Evolutionary conservation across 2,888 invertebrate species (phyloP).

Genomic region (Drosophila formosana): DNA sequence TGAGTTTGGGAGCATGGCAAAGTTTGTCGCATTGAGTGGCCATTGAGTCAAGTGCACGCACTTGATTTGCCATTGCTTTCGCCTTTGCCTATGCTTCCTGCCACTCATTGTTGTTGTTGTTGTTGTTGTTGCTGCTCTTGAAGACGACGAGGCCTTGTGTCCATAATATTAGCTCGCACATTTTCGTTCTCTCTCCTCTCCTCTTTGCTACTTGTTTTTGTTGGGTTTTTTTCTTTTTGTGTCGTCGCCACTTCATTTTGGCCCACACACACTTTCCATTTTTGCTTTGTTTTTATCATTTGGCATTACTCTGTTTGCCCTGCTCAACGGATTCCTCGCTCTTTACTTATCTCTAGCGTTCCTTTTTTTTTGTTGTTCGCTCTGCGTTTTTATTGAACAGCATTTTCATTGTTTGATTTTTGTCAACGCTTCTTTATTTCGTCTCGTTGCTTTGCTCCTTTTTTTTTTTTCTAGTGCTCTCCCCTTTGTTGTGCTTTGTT

Average conservation of each 20-base stretch:
- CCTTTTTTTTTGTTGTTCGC: constrained; percentile 16
- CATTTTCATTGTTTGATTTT: constrained; percentile 76
- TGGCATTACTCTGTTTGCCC: constrained; percentile 55
- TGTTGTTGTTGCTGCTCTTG: constrained; percentile 33
- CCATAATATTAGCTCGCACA: constrained; percentile 66
- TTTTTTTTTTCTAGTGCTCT: constrained; percentile 30
- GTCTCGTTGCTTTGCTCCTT: constrained; percentile 14
- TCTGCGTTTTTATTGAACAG: constrained; percentile 65
- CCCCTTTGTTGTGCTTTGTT: constrained; percentile 57
- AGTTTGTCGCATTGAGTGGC: constrained; percentile 64
- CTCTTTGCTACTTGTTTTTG: constrained; percentile 11
- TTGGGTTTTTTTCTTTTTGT: background rate
- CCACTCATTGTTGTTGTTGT: constrained; percentile 17
- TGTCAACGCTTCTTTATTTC: constrained; percentile 66
- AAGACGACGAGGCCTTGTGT: constrained; percentile 37
- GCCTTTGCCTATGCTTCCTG: constrained; percentile 11
- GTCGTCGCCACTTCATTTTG: constrained; percentile 64
- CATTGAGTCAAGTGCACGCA: constrained; percentile 71
- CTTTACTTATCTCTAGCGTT: constrained; percentile 56
- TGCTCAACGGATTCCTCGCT: constrained; percentile 42
- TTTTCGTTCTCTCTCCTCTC: constrained; percentile 35
- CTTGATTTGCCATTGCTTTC: constrained; percentile 59
- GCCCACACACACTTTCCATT: constrained; percentile 42
- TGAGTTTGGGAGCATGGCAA: constrained; percentile 13
- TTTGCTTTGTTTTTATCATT: constrained; percentile 60